Base-by-base conservation (phyloP, 2,888 invertebrate genomes). In the Melitaea athalia region DNA sequence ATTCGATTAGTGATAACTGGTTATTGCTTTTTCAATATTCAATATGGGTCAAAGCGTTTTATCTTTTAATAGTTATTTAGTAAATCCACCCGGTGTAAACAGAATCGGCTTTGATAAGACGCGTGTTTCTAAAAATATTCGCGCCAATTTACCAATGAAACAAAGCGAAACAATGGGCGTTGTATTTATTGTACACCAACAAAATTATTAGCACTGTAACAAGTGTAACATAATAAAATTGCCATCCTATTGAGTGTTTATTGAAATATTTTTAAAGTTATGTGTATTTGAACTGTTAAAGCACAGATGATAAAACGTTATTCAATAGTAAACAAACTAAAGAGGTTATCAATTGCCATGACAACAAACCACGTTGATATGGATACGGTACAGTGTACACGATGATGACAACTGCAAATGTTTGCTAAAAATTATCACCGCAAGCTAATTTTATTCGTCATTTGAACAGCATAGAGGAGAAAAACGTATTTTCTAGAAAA, bases 341-440 rank as follows among this genome's bases (percentile, higher is more conserved):
- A 42, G 60, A 43, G 49, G 57, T 50, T 60, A 60, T 65, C 45
- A 60, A n/a, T 15, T 52, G 14, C 59, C 66, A 17, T 53, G 42
- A 66, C 53, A 63, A 59, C 69, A 60, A 63, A 33, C 59, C 14
- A 12, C 53, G 59, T 59, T 63, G 31, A 17, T 52, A 42, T 52
- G n/a, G 11, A 53, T 42, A 43, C 61, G 11, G 47, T 33, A 33
- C 61, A 64, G 24, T 47, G 43, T n/a, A 12, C 31, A n/a, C 38
- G 62, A 65, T 65, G 65, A 65, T 45, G 45, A 60, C 45, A 64
- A 68, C 3, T 68, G 60, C 43, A 65, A 50, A 62, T 62, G 50
- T 62, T 65, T 65, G 60, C 43, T 42, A n/a, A 42, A 42, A 38
- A 4, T 57, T 38, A 57, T 57, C 57, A 57, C 12, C 24, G 12